Base-by-base conservation (phyloP, 2,888 invertebrate genomes). In the Caprella mutica region DNA sequence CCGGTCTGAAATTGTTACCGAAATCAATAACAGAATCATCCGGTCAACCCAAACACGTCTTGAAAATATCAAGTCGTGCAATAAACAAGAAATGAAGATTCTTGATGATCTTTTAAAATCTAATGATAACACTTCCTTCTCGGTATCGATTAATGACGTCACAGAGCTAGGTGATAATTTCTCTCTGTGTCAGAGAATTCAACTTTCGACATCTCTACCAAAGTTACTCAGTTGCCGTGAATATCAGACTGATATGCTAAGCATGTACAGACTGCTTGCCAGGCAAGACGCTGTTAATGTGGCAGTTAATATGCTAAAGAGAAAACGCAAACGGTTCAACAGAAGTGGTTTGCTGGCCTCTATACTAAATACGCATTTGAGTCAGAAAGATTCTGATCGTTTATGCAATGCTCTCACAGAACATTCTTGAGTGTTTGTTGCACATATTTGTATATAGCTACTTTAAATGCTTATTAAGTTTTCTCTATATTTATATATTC, bases 401-500 rank as follows among this genome's bases (percentile, higher is more conserved):
- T n/a, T n/a, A n/a, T n/a, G n/a, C n/a, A n/a, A n/a, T n/a, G n/a
- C n/a, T n/a, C n/a, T n/a, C n/a, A n/a, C n/a, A n/a, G n/a, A n/a
- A n/a, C n/a, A n/a, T n/a, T n/a, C n/a, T n/a, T n/a, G n/a, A n/a
- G n/a, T n/a, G n/a, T n/a, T n/a, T n/a, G n/a, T n/a, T 23, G 5
- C 24, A 19, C 24, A 23, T 44, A 19, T 44, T 8, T 44, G 26
- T 44, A 44, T 44, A 19, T 44, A 44, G 19, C 19, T 44, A 17
- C 9, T 44, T 23, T 44, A 44, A 8, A 44, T 44, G 24, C 24
- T 23, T 44, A 44, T 29, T 17, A 17, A 29, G 14, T 29, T 24
- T 29, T 50, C 26, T 27, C n/a, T 50, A 50, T 50, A 50, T 50
- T 17, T 50, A 50, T 50, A 50, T 29, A 14, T 43, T 14, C 21